Evolutionary conservation across 1,140 invertebrate genomes (phyloP), one percentile per base, ranked within the genome.

Genomic region (Drosophila simulans): DNA sequence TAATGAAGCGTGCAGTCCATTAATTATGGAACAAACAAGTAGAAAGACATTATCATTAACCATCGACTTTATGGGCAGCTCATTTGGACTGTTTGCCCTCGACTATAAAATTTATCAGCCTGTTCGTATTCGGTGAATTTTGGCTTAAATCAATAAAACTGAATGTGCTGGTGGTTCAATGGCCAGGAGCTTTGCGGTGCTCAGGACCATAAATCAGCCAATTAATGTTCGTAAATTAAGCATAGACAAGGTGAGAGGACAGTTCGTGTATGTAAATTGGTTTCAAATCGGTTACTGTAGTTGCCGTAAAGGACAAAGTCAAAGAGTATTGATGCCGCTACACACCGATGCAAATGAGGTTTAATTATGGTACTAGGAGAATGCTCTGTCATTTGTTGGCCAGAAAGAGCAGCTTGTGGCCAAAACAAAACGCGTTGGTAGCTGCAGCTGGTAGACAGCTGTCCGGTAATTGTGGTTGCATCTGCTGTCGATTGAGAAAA

Each of bases 401-500:
- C 31, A 25, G 11, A 22, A 48, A 35, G 25, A 22, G 25, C 25
- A 22, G 34, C 15, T 57, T 46, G 54, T 17, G 55, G 43, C 59
- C 27, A 51, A 51, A 15, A 25, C 31, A 11, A 27, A 8, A 12
- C 31, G 45, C 20, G 63, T 77, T 34, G 48, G 73, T 63, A 54
- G 45, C 58, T 88, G 59, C 54, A 71, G 49, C 62, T 82, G 64
- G 39, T 56, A 58, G 73, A 59, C 82, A 88, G 79, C 79, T 83
- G 75, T 76, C 62, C 62, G 37, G 66, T 46, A 52, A 65, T 82
- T 88, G 78, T 82, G 70, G 78, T 71, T 72, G 77, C 78, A 78
- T 86, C 79, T 83, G 69, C 60, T 77, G 60, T 11, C 72, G 78
- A 66, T 88, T 88, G 86, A 79, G 86, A 60, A 69, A 79, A 86